These are phyloP conservation scores for Agriopis leucophaearia DNA, from an alignment of 2,888 invertebrate species.

Conservation along the genomic window DNA sequence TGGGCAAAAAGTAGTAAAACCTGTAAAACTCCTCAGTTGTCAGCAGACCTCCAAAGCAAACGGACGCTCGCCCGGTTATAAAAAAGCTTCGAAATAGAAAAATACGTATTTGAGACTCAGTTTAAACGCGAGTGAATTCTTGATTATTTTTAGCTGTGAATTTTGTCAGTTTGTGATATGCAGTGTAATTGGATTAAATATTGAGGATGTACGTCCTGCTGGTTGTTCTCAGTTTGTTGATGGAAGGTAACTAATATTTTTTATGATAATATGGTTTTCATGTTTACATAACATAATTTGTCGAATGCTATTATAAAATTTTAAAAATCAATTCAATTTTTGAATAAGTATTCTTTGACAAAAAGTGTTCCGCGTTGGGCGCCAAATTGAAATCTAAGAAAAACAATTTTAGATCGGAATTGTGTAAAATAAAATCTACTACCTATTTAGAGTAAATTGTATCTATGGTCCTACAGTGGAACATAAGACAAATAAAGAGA, in stretches of 20 bases:
- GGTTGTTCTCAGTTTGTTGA: conserved; percentile 73
- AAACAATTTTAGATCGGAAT: too few species aligned
- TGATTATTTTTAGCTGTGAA: conserved; percentile 40
- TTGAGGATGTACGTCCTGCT: conserved; percentile 80
- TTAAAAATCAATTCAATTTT: too few species aligned
- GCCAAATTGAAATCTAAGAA: too few species aligned
- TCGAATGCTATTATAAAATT: too few species aligned
- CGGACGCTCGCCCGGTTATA: conserved; percentile 47
- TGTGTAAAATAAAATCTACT: too few species aligned
- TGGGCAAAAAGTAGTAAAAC: conserved; percentile 42
- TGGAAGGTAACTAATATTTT: conserved; percentile 69
- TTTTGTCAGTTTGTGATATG: conserved; percentile 65
- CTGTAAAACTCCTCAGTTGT: conserved; percentile 71
- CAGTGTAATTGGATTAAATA: conserved; percentile 66
- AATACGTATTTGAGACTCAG: conserved; percentile 9
- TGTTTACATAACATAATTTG: too few species aligned
- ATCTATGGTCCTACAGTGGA: too few species aligned
- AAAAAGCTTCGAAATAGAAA: conserved; percentile 11
- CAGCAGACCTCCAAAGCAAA: conserved; percentile 56
- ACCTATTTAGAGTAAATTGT: too few species aligned
- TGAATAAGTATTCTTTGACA: too few species aligned
- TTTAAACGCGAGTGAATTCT: conserved; percentile 29
- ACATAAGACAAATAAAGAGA: too few species aligned
- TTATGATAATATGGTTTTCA: neutral
- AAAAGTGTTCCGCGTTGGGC: neutral